Conservation (phyloP, 2,113 vertebrate genomes). For the Smithornis capensis region DNA sequence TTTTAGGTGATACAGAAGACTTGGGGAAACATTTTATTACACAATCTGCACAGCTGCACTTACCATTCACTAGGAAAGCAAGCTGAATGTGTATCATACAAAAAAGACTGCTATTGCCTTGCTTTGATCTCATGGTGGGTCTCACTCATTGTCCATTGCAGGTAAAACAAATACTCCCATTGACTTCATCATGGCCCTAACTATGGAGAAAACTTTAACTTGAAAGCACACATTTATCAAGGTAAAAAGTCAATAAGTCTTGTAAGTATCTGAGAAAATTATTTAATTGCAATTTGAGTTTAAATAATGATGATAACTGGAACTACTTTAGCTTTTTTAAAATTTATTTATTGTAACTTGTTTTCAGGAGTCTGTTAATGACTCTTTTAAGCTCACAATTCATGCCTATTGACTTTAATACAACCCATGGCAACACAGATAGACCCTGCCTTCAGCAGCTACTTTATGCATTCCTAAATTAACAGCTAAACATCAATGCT, state of each 20-base stretch:
- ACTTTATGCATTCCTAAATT: neutral
- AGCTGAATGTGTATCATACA: neutral
- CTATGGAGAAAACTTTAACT: neutral
- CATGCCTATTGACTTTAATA: neutral
- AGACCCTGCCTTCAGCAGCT: neutral
- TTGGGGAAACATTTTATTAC: neutral
- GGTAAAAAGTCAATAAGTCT: neutral
- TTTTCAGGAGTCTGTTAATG: neutral
- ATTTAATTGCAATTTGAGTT: slow-evolving; percentile 4
- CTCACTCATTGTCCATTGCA: neutral
- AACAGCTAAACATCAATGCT: neutral
- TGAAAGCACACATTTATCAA: neutral
- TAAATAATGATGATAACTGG: neutral
- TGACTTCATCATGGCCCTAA: neutral
- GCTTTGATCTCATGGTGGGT: neutral
- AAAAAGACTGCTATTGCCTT: neutral
- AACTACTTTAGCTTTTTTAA: neutral
- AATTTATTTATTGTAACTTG: slow-evolving; percentile 3
- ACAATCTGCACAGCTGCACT: neutral
- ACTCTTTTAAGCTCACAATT: neutral
- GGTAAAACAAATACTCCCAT: neutral
- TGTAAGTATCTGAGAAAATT: neutral
- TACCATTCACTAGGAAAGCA: neutral
- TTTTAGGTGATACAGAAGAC: neutral
- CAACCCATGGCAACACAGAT: neutral